A percentile compares a stretch with the other conserved stretches of the same genome.
Evolutionary conservation across 2,113 vertebrate genomes (phyloP).

Genomic region (Vulpes vulpes): DNA sequence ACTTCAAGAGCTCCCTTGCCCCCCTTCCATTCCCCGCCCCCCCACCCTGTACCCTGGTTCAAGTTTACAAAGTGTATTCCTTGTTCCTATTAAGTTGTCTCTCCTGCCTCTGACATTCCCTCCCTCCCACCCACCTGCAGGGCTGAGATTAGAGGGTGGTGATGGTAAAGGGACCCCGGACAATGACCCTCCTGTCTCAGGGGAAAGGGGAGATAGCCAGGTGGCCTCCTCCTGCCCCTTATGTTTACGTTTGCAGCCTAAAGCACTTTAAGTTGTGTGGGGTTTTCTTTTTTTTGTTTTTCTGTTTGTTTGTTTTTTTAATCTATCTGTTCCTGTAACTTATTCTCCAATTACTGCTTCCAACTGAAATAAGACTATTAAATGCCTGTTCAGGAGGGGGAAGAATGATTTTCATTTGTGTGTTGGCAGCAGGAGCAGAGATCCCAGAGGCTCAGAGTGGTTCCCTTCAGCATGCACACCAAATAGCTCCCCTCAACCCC

Average conservation of each 20-base stretch:
- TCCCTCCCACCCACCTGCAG: slow-evolving; percentile 44
- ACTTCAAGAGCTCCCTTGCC: neutral
- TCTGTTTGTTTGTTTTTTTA: neutral
- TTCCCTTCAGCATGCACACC: neutral
- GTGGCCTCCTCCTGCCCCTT: slow-evolving; percentile 62
- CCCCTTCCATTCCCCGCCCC: neutral
- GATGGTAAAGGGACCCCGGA: slow-evolving; percentile 56
- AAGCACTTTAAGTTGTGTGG: slow-evolving; percentile 84
- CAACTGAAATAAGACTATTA: slow-evolving; percentile 79
- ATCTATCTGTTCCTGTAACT: slow-evolving; percentile 74
- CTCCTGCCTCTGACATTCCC: slow-evolving; percentile 50
- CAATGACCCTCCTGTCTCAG: slow-evolving; percentile 63
- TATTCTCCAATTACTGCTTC: slow-evolving; percentile 77
- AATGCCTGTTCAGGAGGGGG: slow-evolving; percentile 78
- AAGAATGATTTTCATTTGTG: slow-evolving; percentile 28
- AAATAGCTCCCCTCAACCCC: neutral
- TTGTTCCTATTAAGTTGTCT: slow-evolving; percentile 50
- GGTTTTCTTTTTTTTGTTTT: neutral
- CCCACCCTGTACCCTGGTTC: neutral
- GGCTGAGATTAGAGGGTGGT: slow-evolving; percentile 77
- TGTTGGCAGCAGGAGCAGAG: slow-evolving; percentile 37
- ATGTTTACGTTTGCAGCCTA: slow-evolving; percentile 78
- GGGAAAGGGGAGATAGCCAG: slow-evolving; percentile 50
- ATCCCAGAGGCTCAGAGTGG: neutral
- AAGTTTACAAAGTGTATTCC: slow-evolving; percentile 80